phyloP scores from a whole-genome alignment of 2,113 vertebrate species.

The Picathartes gymnocephalus region DNA sequence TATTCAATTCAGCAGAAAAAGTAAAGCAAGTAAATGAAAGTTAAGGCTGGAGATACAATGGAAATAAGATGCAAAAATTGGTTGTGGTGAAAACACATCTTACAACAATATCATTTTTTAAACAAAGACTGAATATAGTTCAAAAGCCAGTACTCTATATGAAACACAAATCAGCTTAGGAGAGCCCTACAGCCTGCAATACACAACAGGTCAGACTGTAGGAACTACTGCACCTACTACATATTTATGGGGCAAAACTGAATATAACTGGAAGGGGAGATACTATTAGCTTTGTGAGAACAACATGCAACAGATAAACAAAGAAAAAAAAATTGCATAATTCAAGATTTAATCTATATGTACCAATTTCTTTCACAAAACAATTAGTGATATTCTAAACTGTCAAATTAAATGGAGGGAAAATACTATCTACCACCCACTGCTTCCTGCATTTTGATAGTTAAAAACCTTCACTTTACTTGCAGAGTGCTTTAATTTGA shows the following conservation, averaged over 20 bases:
- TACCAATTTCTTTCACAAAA: slow-evolving; percentile 28
- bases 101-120: background rate
- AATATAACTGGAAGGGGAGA: background rate
- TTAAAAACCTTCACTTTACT: slow-evolving; percentile 46
- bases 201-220: background rate
- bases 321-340: background rate
- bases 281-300: background rate
- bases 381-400: slow-evolving; percentile 18
- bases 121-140: background rate
- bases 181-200: background rate
- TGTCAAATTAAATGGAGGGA: slow-evolving; percentile 42
- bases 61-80: background rate
- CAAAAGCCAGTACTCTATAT: background rate
- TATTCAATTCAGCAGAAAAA: background rate
- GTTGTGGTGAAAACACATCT: background rate
- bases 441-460: slow-evolving; percentile 39
- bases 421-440: slow-evolving; percentile 52
- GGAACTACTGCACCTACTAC: background rate
- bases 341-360: slow-evolving; percentile 16
- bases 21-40: background rate
- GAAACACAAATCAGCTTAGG: background rate
- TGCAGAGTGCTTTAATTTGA: slow-evolving; percentile 37
- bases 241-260: background rate
- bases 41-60: background rate
- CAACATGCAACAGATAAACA: background rate